Conservation (phyloP, 35 echinoderm and acorn worm species). For the Ophioderma brevispina region DNA sequence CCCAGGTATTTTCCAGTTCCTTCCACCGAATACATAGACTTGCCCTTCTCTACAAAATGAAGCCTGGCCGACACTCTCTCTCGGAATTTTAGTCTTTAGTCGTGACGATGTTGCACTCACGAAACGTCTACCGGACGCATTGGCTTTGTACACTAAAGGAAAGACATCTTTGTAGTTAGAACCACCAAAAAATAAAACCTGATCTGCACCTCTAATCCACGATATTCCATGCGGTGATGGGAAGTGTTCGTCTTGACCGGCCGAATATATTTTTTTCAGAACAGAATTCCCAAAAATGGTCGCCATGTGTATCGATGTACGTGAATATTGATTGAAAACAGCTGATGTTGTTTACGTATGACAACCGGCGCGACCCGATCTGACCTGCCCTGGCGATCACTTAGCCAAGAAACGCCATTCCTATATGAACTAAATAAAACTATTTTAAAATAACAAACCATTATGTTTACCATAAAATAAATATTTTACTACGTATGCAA, state of each 20-base stretch:
- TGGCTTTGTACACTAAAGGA: not conserved
- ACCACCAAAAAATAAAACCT: not conserved
- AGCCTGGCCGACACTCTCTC: not conserved
- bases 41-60: not conserved
- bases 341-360: not conserved
- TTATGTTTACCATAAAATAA: not conserved
- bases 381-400: not conserved
- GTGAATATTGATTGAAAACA: not conserved
- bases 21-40: not conserved
- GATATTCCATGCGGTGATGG: not conserved
- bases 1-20: not conserved
- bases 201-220: not conserved
- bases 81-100: not conserved
- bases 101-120: not conserved
- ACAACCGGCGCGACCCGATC: not conserved
- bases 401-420: not conserved
- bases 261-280: not conserved
- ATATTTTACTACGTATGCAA: not conserved
- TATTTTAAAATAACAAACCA: not conserved
- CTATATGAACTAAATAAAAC: not conserved
- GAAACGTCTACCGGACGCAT: not conserved
- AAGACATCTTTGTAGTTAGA: not conserved
- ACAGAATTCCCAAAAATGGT: not conserved
- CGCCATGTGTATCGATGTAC: not conserved
- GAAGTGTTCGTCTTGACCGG: not conserved